These are phyloP conservation scores for Acropternis orthonyx DNA, from an alignment of 2,797 vertebrate species.

Conservation along the genomic window DNA sequence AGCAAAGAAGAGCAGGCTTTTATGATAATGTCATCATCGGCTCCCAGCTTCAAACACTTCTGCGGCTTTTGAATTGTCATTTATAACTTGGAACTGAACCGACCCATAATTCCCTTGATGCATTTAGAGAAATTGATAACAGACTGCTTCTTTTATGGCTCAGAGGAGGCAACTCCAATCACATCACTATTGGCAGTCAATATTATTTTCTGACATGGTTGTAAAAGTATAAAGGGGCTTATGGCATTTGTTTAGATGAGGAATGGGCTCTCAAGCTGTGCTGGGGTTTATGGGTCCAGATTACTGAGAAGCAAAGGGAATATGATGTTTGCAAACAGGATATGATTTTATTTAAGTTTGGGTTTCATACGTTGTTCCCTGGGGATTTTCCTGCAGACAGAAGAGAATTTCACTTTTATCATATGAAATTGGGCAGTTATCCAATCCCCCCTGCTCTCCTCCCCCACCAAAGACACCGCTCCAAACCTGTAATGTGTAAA, in stretches of 20 bases:
- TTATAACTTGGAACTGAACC: slow-evolving; percentile 87
- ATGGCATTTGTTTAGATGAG: slow-evolving; percentile 83
- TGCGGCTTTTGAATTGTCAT: slow-evolving; percentile 87
- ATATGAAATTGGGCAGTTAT: slow-evolving; percentile 72
- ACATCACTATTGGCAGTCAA: slow-evolving; percentile 81
- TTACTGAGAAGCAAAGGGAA: slow-evolving; percentile 79
- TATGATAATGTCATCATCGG: slow-evolving; percentile 83
- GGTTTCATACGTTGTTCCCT: slow-evolving; percentile 75
- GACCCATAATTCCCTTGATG: slow-evolving; percentile 82
- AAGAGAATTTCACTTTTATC: slow-evolving; percentile 83
- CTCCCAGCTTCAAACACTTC: slow-evolving; percentile 84
- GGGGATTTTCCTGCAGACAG: slow-evolving; percentile 75
- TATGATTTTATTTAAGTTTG: slow-evolving; percentile 83
- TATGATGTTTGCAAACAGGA: slow-evolving; percentile 85
- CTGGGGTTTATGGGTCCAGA: slow-evolving; percentile 77
- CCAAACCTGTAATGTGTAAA: slow-evolving; percentile 55
- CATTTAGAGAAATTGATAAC: slow-evolving; percentile 89
- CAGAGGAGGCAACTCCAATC: slow-evolving; percentile 79
- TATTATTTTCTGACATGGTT: slow-evolving; percentile 85
- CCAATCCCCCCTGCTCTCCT: slow-evolving; percentile 47
- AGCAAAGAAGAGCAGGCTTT: slow-evolving; percentile 78
- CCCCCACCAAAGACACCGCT: slow-evolving; percentile 23
- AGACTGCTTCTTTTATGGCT: slow-evolving; percentile 84
- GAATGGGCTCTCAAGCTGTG: slow-evolving; percentile 81
- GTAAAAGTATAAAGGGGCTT: slow-evolving; percentile 81